Conservation (phyloP, 2,888 invertebrate species). For the Laothoe populi region DNA sequence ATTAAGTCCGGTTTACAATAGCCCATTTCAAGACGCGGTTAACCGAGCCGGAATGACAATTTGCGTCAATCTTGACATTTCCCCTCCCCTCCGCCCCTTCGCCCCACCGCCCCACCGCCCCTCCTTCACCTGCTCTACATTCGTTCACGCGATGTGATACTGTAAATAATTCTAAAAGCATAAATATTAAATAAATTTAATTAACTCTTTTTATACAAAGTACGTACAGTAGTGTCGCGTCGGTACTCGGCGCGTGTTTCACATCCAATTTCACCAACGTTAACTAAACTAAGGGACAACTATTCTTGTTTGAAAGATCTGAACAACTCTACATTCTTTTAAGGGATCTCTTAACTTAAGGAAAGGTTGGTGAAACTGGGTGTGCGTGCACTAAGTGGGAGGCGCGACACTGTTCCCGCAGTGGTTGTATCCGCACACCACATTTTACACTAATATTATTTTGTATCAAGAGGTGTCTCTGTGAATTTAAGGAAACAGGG, state of each 20-base stretch:
- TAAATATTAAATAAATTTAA: slow-evolving; percentile 49
- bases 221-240: slow-evolving; percentile 44
- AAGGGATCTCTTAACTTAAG: neutral
- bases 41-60: neutral
- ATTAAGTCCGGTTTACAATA: too few species aligned
- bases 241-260: neutral
- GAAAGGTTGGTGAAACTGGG: neutral
- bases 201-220: slow-evolving; percentile 71
- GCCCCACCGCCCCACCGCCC: slow-evolving; percentile 43
- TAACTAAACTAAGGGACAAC: neutral
- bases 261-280: neutral
- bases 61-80: neutral
- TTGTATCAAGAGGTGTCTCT: neutral
- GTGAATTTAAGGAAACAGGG: neutral
- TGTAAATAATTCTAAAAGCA: slow-evolving; percentile 65
- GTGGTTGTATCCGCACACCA: neutral
- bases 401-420: neutral
- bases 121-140: slow-evolving; percentile 48
- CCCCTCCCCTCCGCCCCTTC: slow-evolving; percentile 22
- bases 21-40: too few species aligned
- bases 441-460: neutral
- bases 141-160: slow-evolving; percentile 67
- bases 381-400: neutral
- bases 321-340: neutral
- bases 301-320: neutral